A percentile compares a stretch with the other conserved stretches of the same genome.
phyloP scores from a whole-genome alignment of 2,113 vertebrate species.

The Haplochromis burtoni region DNA sequence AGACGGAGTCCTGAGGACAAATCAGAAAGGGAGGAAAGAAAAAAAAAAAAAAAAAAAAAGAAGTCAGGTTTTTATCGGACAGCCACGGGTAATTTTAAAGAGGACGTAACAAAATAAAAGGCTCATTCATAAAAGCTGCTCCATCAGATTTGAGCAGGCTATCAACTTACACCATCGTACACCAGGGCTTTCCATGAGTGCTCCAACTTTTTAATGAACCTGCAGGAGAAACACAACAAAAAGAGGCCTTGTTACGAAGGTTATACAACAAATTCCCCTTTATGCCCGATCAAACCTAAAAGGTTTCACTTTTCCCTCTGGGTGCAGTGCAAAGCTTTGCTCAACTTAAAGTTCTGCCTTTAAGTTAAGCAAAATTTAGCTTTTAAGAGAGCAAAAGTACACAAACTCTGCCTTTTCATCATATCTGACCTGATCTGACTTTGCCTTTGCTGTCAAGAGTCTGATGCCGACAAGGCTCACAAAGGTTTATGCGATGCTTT shows the following conservation, averaged over 20 bases:
- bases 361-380: background rate
- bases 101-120: conserved; percentile 1
- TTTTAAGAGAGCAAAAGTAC: background rate
- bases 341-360: background rate
- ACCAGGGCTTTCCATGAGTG: conserved; percentile 99
- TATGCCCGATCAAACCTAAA: background rate
- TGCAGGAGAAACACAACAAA: conserved; percentile 49
- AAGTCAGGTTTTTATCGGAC: background rate
- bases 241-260: conserved; percentile 1
- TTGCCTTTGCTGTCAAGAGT: background rate
- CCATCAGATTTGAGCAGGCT: background rate
- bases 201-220: conserved; percentile 97
- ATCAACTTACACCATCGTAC: conserved; percentile 88
- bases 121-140: conserved; percentile 24
- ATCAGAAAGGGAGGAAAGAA: background rate
- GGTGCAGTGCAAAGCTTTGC: background rate
- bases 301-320: background rate
- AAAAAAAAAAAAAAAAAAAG: accelerated
- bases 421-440: background rate
- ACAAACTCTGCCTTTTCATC: background rate
- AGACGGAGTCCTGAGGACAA: conserved; percentile 83
- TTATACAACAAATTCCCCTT: background rate
- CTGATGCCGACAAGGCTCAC: background rate
- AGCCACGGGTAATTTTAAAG: background rate
- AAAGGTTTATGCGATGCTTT: background rate